These are phyloP conservation scores for Leucosticte australis DNA, from an alignment of 2,113 vertebrate species.

Conservation along the genomic window DNA sequence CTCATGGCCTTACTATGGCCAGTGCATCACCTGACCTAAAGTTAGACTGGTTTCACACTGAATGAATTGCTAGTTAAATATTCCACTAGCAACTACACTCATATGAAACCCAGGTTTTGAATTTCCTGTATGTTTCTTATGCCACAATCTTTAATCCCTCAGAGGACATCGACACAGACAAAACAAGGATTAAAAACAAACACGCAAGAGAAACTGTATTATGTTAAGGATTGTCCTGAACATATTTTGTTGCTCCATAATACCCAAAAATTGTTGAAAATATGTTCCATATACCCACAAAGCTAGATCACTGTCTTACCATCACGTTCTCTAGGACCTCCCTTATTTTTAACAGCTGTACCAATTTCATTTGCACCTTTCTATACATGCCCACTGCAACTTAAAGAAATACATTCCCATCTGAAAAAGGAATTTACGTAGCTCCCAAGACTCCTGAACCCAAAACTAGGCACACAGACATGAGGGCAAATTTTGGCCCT, in stretches of 20 bases:
- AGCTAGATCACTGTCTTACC: not conserved
- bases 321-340: not conserved
- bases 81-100: not conserved
- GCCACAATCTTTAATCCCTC: not conserved
- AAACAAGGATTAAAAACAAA: not conserved
- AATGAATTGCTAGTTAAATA: not conserved
- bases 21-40: not conserved
- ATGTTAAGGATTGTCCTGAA: not conserved
- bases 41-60: not conserved
- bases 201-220: not conserved
- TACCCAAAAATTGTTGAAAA: not conserved
- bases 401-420: not conserved
- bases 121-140: not conserved
- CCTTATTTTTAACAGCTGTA: not conserved
- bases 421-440: not conserved
- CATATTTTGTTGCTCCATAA: too few relatives aligned
- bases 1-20: rapidly evolving
- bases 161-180: not conserved
- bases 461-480: not conserved
- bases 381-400: not conserved
- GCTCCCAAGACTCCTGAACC: not conserved
- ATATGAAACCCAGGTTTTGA: not conserved
- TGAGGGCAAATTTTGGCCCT: not conserved
- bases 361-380: not conserved
- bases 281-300: not conserved